Evolutionary conservation across 2,888 invertebrate genomes (phyloP).

Genomic region (Tolmerus cingulatus): DNA sequence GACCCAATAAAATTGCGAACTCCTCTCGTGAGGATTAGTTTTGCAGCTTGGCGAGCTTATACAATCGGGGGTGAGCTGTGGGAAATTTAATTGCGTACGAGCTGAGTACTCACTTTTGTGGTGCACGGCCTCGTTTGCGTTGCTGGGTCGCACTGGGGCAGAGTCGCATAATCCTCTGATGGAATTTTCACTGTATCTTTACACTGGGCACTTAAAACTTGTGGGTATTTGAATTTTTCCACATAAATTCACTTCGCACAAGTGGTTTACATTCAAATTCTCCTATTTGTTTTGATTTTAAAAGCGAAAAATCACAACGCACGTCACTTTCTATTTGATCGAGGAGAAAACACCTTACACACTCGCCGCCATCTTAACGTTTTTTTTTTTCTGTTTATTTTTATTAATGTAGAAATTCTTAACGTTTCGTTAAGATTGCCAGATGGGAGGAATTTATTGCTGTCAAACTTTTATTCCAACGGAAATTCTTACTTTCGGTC

Average conservation of each 20-base stretch:
- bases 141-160: not conserved
- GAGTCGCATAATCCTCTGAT: slow-evolving; percentile 14
- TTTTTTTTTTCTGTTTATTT: slow-evolving; percentile 18
- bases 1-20: slow-evolving; percentile 16
- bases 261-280: not conserved
- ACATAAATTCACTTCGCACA: not conserved
- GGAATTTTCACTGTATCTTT: not conserved
- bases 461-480: not conserved
- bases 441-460: not conserved
- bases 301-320: slow-evolving; percentile 19
- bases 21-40: not conserved
- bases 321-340: slow-evolving; percentile 36
- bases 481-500: not conserved
- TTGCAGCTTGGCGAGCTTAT: not conserved
- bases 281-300: slow-evolving; percentile 18
- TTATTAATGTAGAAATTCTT: slow-evolving; percentile 22
- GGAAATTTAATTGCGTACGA: not conserved
- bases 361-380: slow-evolving; percentile 46
- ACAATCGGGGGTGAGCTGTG: not conserved
- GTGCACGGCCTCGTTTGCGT: not conserved
- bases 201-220: not conserved
- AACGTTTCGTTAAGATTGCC: slow-evolving; percentile 32
- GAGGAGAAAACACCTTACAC: slow-evolving; percentile 46
- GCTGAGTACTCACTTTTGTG: slow-evolving; percentile 16
- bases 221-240: not conserved